phyloP scores from a whole-genome alignment of 2,113 vertebrate species.

The Platysteira castanea region DNA sequence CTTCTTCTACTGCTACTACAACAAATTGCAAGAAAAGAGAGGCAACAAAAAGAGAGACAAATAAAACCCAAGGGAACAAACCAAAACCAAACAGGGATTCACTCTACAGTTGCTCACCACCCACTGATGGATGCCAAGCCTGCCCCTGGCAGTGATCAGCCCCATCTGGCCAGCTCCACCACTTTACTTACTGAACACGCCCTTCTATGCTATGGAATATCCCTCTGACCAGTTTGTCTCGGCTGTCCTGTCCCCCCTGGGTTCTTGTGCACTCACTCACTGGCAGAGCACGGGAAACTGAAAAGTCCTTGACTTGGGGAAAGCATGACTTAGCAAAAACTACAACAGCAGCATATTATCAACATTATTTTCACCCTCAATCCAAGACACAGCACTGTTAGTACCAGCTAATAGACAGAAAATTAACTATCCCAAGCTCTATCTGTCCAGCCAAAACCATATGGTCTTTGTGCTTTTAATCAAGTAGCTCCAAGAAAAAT shows the following conservation, averaged over 20 bases:
- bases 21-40: not conserved
- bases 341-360: not conserved
- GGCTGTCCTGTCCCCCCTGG: accelerated
- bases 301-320: not conserved
- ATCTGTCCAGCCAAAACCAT: not conserved
- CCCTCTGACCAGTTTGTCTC: not conserved
- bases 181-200: not conserved
- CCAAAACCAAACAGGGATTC: accelerated
- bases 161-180: not conserved
- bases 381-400: not conserved
- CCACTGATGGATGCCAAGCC: not conserved
- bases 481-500: not conserved
- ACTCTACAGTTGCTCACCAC: not conserved
- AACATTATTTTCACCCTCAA: not conserved
- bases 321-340: not conserved
- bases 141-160: not conserved
- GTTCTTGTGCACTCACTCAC: not conserved
- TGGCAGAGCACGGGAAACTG: not conserved
- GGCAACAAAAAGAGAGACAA: not conserved
- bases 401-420: not conserved
- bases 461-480: not conserved
- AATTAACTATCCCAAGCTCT: not conserved
- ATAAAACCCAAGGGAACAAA: not conserved
- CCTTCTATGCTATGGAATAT: not conserved
- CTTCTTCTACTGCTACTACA: not conserved